phyloP scores from a whole-genome alignment of 2,113 vertebrate genomes.

The Suricata suricatta region DNA sequence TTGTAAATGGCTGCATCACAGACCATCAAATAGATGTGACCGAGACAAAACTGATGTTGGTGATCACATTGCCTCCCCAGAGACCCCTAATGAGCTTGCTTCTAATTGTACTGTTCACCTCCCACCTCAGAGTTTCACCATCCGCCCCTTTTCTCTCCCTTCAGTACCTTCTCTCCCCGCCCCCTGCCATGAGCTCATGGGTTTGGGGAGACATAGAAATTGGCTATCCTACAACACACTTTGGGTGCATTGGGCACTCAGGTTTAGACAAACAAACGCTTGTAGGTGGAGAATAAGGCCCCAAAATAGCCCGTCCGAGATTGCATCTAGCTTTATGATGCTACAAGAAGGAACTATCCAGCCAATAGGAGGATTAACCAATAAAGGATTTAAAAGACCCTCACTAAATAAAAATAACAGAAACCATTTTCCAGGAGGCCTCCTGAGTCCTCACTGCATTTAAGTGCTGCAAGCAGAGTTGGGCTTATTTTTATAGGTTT shows the following conservation, averaged over 20 bases:
- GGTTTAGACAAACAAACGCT: conserved; percentile 29
- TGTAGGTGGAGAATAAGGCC: neutral
- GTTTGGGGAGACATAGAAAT: neutral
- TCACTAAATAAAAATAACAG: conserved; percentile 53
- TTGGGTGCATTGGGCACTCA: neutral
- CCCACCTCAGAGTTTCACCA: too few relatives aligned
- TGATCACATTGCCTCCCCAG: neutral
- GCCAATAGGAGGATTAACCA: conserved; percentile 24
- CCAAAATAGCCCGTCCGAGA: neutral
- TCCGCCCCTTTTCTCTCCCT: neutral
- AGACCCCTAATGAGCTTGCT: neutral
- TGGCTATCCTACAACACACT: neutral
- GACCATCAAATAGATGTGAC: neutral
- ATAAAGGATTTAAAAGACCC: conserved; percentile 43
- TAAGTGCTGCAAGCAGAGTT: conserved; percentile 27
- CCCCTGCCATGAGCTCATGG: neutral
- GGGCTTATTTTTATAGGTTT: conserved; percentile 56
- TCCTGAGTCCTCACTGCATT: conserved; percentile 14
- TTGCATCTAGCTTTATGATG: neutral
- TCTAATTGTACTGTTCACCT: neutral
- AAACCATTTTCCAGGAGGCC: neutral
- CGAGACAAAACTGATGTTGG: neutral
- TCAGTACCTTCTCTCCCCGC: neutral
- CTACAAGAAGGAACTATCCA: neutral
- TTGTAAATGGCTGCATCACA: neutral